These are phyloP conservation scores for Pelodytes ibericus DNA, from an alignment of 2,797 vertebrate genomes.

Conservation along the genomic window DNA sequence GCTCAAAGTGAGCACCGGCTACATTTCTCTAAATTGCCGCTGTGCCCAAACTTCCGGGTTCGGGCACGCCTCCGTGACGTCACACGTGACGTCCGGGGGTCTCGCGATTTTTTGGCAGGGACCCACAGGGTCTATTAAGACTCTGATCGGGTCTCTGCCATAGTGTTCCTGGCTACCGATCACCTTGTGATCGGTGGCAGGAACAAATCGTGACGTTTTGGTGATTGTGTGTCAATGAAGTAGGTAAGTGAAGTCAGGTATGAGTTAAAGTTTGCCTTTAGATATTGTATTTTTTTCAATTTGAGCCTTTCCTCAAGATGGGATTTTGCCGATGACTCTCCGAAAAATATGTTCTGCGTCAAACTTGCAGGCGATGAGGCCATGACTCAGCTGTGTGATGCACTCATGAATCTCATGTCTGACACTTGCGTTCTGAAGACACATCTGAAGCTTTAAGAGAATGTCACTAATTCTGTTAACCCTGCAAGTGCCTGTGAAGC, in stretches of 20 bases:
- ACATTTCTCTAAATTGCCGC: no score
- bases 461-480: background rate
- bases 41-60: no score
- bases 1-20: no score
- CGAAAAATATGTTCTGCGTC: conserved; percentile 20
- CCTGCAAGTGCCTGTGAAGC: background rate
- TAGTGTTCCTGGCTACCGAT: no score
- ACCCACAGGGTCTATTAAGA: no score
- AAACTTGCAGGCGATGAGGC: conserved; percentile 11
- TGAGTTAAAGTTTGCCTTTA: background rate
- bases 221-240: background rate
- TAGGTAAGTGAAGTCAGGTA: no score
- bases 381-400: conserved; percentile 13
- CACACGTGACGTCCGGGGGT: no score
- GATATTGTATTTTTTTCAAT: background rate
- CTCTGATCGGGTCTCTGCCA: no score
- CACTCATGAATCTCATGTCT: background rate
- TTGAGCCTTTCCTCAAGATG: background rate
- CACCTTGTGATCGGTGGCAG: no score
- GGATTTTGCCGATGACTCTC: conserved; percentile 33
- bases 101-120: no score
- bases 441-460: background rate
- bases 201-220: no score
- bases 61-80: no score
- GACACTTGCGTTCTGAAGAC: background rate